These are phyloP conservation scores for Lacanobia oleracea DNA, from an alignment of 2,888 invertebrate genomes.

Conservation along the genomic window DNA sequence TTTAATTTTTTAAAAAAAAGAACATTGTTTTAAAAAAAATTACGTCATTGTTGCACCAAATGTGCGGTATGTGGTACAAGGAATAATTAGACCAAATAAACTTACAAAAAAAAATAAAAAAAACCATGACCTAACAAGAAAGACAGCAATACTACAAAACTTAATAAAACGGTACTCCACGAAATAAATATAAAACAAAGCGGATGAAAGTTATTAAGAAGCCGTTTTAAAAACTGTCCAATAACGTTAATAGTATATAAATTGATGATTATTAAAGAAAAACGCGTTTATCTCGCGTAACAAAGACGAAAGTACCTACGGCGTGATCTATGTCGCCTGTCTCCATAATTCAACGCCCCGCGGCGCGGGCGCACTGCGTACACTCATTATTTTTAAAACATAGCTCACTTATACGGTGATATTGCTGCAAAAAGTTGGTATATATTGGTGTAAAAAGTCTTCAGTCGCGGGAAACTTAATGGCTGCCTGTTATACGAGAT, in stretches of 20 bases:
- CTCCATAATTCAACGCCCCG: constrained; percentile 76
- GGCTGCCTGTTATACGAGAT: constrained; percentile 66
- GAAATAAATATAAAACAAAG: constrained; percentile 33
- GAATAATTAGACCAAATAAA: constrained; percentile 10
- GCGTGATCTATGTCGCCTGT: constrained; percentile 79
- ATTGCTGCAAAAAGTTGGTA: constrained; percentile 79
- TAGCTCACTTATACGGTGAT: constrained; percentile 78
- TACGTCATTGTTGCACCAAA: too few species aligned
- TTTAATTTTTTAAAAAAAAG: too few species aligned
- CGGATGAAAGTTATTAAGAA: constrained; percentile 22
- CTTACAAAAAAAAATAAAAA: neutral
- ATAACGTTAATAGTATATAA: constrained; percentile 62
- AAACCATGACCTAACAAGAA: constrained; percentile 14
- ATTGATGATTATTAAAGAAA: constrained; percentile 70
- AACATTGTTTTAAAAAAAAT: too few species aligned
- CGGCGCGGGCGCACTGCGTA: constrained; percentile 72
- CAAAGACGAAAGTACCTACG: constrained; percentile 71
- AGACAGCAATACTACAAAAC: constrained; percentile 17
- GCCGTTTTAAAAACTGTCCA: constrained; percentile 50
- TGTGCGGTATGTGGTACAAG: too few species aligned
- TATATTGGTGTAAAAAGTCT: constrained; percentile 65
- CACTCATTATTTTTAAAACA: constrained; percentile 83
- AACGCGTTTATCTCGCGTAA: constrained; percentile 67
- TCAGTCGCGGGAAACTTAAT: constrained; percentile 71
- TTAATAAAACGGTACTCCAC: constrained; percentile 25